Conservation (phyloP, 2,113 vertebrate genomes). For the Platycercus adscitus region DNA sequence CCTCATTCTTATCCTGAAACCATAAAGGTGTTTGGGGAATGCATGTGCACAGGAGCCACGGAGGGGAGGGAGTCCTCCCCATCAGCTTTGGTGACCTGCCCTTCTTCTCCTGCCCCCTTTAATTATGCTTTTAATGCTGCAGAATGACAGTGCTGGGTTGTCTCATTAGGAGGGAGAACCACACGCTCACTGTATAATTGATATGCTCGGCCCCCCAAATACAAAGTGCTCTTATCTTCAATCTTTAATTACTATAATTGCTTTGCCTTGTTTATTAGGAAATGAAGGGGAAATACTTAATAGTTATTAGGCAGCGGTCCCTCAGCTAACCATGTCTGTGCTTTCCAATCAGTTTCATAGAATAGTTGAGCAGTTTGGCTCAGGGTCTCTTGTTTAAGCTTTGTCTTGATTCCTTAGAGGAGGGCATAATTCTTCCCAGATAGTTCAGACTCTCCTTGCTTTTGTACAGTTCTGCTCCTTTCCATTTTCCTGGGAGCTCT, state of each 20-base stretch:
- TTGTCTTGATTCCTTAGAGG: not conserved
- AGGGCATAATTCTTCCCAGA: not conserved
- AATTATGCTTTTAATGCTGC: not conserved
- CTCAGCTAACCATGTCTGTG: not conserved
- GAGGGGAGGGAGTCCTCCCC: not conserved
- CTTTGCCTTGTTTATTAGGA: slow-evolving; percentile 40
- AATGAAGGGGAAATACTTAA: not conserved
- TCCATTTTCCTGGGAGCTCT: not conserved
- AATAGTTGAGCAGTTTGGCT: not conserved
- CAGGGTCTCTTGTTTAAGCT: not conserved
- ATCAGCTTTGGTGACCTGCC: not conserved
- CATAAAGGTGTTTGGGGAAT: not conserved
- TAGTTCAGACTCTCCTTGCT: not conserved
- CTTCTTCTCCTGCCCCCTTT: not conserved
- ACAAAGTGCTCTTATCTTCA: slow-evolving; percentile 40
- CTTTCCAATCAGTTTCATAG: not conserved
- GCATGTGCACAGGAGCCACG: not conserved
- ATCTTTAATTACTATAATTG: slow-evolving; percentile 63
- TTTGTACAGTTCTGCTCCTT: not conserved
- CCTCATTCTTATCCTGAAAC: not conserved
- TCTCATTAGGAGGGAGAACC: slow-evolving; percentile 29
- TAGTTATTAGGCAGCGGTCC: not conserved
- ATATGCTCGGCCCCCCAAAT: slow-evolving; percentile 24
- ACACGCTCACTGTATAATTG: not conserved
- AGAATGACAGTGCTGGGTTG: not conserved